A percentile compares a stretch with the other conserved stretches of the same genome.
These are phyloP conservation scores for Halcyon badia DNA, from an alignment of 2,797 vertebrate genomes.

Conservation along the genomic window DNA sequence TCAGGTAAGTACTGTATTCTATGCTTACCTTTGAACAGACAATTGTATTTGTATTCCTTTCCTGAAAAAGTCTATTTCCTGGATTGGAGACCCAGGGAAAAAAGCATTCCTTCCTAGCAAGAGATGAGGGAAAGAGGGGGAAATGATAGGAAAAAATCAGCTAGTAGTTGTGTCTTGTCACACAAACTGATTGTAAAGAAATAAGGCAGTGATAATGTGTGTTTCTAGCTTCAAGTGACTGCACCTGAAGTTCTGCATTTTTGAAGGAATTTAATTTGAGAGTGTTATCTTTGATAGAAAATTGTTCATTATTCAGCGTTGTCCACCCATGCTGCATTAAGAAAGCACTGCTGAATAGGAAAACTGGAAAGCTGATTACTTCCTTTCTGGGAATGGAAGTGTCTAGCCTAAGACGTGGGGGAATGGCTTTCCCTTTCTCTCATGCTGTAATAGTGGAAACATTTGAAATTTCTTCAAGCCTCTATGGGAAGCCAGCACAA, in stretches of 20 bases:
- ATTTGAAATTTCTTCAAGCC: background rate
- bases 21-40: background rate
- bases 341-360: background rate
- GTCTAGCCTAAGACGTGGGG: background rate
- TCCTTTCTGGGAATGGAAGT: slow-evolving; percentile 11
- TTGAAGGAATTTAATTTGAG: background rate
- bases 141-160: background rate
- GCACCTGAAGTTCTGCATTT: background rate
- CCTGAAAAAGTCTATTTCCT: background rate
- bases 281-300: background rate
- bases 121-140: background rate
- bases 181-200: background rate
- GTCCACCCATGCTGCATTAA: background rate
- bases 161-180: background rate
- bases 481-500: background rate
- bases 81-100: background rate
- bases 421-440: background rate
- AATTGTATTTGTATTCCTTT: background rate
- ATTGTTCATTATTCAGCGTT: background rate
- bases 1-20: background rate
- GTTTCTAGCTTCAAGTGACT: background rate
- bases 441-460: background rate
- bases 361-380: background rate
- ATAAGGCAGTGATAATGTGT: background rate
- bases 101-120: background rate